Percentiles rank a stretch among this genome's conserved stretches.
These are phyloP conservation scores for Vannuccia rotundouncinata DNA, from an alignment of 2,888 invertebrate species.

Conservation along the genomic window DNA sequence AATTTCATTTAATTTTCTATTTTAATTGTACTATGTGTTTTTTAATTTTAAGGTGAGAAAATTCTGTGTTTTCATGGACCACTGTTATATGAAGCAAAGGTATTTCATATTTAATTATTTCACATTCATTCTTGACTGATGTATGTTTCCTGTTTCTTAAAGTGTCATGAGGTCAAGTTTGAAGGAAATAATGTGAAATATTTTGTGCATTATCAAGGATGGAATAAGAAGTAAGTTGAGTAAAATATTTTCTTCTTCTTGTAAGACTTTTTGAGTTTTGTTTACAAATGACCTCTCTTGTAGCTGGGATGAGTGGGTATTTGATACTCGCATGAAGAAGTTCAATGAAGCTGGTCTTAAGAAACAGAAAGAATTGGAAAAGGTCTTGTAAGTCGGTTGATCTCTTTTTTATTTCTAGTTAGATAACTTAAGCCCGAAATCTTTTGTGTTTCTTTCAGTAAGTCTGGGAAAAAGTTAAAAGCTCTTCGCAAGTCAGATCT, in stretches of 20 bases:
- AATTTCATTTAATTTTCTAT: no score
- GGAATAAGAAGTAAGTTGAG: conserved; percentile 84
- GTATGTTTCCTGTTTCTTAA: conserved; percentile 41
- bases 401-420: background rate
- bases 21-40: conserved; percentile 33
- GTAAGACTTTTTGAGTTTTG: conserved; percentile 46
- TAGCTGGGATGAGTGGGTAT: conserved; percentile 67
- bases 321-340: conserved; percentile 79
- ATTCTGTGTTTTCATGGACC: conserved; percentile 93
- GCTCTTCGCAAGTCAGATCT: conserved; percentile 27
- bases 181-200: conserved; percentile 82
- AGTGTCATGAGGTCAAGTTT: conserved; percentile 69
- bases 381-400: conserved; percentile 57
- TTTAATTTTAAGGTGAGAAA: conserved; percentile 57
- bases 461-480: conserved; percentile 24
- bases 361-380: conserved; percentile 75
- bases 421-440: background rate
- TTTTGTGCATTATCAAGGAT: conserved; percentile 90
- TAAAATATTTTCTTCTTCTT: no score
- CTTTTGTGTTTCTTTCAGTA: background rate
- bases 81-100: conserved; percentile 86
- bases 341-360: conserved; percentile 80
- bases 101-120: conserved; percentile 41
- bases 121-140: background rate
- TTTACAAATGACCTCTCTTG: background rate